A percentile compares a stretch with the other conserved stretches of the same genome.
Conservation (phyloP, 92 coral and sea anemone species). For the Montipora capitata region DNA sequence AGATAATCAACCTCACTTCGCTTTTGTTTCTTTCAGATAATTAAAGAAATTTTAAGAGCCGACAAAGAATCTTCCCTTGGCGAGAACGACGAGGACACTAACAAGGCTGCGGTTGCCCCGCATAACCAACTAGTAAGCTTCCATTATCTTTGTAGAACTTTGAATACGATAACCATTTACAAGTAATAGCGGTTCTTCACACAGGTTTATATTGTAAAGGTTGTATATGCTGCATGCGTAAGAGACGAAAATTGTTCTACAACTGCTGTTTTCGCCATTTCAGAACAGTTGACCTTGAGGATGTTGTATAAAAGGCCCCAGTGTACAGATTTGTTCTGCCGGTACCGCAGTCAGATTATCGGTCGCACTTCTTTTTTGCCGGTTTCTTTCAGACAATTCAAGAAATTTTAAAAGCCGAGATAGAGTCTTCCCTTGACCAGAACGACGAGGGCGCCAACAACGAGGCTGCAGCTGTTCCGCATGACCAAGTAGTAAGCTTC, state of each 20-base stretch:
- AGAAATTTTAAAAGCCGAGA: not conserved
- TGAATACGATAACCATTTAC: too few relatives aligned
- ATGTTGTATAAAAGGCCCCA: not conserved
- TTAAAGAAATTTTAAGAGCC: too few relatives aligned
- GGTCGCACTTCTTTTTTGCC: not conserved
- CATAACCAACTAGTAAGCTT: not conserved
- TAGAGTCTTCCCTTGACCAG: not conserved
- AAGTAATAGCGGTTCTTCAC: too few relatives aligned
- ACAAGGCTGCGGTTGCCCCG: not conserved
- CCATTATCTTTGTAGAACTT: too few relatives aligned
- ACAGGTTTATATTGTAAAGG: too few relatives aligned
- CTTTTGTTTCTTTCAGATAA: too few relatives aligned
- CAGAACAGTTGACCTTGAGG: not conserved
- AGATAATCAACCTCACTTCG: too few relatives aligned
- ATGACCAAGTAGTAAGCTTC: not conserved
- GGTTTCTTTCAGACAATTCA: not conserved
- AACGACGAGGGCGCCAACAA: not conserved
- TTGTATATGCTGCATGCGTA: not conserved
- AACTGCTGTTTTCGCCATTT: not conserved
- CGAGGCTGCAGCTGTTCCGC: not conserved
- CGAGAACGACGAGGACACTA: constrained; percentile 20
- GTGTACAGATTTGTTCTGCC: not conserved
- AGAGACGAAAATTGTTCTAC: not conserved
- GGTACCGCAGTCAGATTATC: too few relatives aligned
- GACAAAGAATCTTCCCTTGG: not conserved